These are phyloP conservation scores for Eira barbara DNA, from an alignment of 2,113 vertebrate species.

Conservation along the genomic window DNA sequence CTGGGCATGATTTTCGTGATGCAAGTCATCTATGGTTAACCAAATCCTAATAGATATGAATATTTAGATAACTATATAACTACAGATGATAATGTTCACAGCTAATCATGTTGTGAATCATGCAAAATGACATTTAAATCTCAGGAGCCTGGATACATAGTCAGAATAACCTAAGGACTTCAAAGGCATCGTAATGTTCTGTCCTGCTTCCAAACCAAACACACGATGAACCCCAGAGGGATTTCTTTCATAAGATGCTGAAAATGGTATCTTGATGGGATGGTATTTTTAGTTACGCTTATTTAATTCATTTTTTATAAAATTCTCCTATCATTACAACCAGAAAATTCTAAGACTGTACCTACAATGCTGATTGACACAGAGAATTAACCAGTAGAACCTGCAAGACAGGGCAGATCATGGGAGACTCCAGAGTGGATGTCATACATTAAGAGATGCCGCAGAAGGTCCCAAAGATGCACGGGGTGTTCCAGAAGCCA, in stretches of 20 bases:
- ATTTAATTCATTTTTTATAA: not conserved
- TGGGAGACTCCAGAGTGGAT: not conserved
- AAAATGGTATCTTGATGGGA: not conserved
- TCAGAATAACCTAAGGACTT: not conserved
- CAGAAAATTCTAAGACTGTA: not conserved
- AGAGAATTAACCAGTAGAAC: not conserved
- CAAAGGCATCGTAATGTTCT: not conserved
- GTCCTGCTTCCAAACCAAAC: not conserved
- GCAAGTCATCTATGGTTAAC: not conserved
- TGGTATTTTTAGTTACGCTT: not conserved
- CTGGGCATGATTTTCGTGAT: not conserved
- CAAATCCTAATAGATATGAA: not conserved
- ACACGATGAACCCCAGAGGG: not conserved
- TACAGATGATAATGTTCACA: not conserved
- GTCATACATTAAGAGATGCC: not conserved
- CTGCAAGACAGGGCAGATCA: not conserved
- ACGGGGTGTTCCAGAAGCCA: not conserved
- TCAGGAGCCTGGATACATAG: not conserved
- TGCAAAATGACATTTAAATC: not conserved
- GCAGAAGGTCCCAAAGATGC: not conserved
- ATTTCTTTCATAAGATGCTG: not conserved
- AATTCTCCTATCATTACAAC: not conserved
- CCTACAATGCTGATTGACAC: not conserved
- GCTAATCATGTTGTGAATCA: not conserved
- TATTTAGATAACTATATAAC: not conserved